Percentiles rank a stretch among this genome's conserved stretches.
phyloP scores from a whole-genome alignment of 2,888 invertebrate genomes.

The Noctua janthina region DNA sequence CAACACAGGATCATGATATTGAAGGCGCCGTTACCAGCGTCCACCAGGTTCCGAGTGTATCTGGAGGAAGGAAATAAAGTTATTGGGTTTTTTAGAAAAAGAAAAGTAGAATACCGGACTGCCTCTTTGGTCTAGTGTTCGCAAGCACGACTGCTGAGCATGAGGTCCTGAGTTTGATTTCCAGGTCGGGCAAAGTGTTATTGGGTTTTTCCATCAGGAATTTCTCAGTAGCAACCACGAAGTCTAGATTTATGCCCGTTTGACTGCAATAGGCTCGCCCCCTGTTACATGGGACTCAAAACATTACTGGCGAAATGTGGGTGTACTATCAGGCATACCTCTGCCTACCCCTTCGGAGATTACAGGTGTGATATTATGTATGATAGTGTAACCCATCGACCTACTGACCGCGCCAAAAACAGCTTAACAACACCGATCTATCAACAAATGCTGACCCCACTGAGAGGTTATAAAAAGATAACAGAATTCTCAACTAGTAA shows the following conservation, averaged over 20 bases:
- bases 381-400: background rate
- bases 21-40: constrained; percentile 98
- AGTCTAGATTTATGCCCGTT: background rate
- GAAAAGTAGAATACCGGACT: background rate
- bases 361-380: background rate
- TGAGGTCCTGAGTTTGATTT: no score
- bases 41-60: constrained; percentile 98
- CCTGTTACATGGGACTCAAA: background rate
- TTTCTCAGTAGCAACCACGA: no score
- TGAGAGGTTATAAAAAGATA: background rate
- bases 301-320: background rate
- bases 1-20: constrained; percentile 99
- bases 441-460: background rate
- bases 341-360: background rate
- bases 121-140: no score
- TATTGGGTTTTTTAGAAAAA: background rate
- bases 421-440: background rate
- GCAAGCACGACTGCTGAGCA: no score
- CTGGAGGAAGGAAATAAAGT: constrained; percentile 63
- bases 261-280: background rate
- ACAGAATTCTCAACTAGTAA: no score
- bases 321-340: background rate
- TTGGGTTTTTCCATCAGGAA: background rate
- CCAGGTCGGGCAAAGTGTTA: background rate
- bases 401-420: background rate